phyloP scores from a whole-genome alignment of 2,113 vertebrate genomes.

The Ammodytes marinus region DNA sequence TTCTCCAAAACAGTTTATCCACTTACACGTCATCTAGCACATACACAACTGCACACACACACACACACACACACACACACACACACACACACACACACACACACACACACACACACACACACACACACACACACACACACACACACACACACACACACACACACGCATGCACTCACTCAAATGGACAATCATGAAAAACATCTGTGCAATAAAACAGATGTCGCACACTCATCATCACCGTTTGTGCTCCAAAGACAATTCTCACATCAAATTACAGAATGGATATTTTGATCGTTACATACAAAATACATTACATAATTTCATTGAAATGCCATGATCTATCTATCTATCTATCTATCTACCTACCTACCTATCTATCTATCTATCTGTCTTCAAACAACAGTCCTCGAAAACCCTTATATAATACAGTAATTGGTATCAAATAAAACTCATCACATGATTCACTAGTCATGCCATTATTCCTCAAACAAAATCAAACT shows the following conservation, averaged over 20 bases:
- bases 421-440: too few species aligned
- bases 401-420: too few species aligned
- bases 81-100: neutral
- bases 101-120: neutral
- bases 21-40: neutral
- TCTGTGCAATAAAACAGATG: slow-evolving; percentile 21
- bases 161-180: too few species aligned
- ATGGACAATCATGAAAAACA: neutral
- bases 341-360: too few species aligned
- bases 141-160: neutral
- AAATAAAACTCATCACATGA: too few species aligned
- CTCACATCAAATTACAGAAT: neutral
- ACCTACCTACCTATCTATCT: too few species aligned
- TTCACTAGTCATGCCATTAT: too few species aligned
- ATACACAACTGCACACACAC: neutral
- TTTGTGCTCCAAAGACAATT: neutral
- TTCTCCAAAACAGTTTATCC: slow-evolving; percentile 10
- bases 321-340: neutral
- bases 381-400: too few species aligned
- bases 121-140: neutral
- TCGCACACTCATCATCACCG: neutral
- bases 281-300: neutral
- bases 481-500: too few species aligned
- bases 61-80: neutral
- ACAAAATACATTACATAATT: neutral